Conservation (phyloP, 2,888 invertebrate genomes). For the Achlya flavicornis region DNA sequence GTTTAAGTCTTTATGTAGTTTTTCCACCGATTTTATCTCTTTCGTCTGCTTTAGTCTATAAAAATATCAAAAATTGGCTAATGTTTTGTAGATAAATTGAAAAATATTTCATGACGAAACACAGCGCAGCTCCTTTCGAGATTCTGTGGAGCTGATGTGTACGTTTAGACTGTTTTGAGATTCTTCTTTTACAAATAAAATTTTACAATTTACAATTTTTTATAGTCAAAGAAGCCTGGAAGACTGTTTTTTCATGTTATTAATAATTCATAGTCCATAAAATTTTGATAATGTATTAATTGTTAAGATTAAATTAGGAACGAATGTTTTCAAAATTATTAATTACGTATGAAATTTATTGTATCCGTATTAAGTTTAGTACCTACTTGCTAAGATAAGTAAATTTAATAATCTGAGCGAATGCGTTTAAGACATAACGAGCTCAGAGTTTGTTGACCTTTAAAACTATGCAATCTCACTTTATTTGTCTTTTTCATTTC, state of each 20-base stretch:
- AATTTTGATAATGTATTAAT: conserved; percentile 77
- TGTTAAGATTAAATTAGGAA: conserved; percentile 56
- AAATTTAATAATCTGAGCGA: not conserved
- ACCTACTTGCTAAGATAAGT: not conserved
- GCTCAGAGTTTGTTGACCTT: not conserved
- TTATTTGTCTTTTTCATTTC: conserved; percentile 18
- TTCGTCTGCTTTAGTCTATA: too few relatives aligned
- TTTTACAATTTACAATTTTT: conserved; percentile 82
- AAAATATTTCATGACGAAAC: conserved; percentile 33
- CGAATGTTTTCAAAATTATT: conserved; percentile 6
- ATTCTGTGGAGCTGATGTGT: conserved; percentile 45
- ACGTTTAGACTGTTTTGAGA: conserved; percentile 69
- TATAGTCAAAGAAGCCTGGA: conserved; percentile 76
- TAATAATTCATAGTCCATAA: conserved; percentile 78
- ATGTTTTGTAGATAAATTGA: conserved; percentile 50
- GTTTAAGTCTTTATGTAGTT: too few relatives aligned
- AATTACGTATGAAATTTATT: not conserved
- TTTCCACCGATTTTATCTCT: too few relatives aligned
- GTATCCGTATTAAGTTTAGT: not conserved
- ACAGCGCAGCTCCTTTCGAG: conserved; percentile 35
- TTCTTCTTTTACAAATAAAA: conserved; percentile 72
- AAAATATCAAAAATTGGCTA: conserved; percentile 64
- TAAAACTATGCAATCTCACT: not conserved
- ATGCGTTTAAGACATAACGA: not conserved
- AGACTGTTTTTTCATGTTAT: conserved; percentile 81